phyloP scores from a whole-genome alignment of 30 jellyfish, hydroid and myxozoan species.

The Chrysaora quinquecirrha region DNA sequence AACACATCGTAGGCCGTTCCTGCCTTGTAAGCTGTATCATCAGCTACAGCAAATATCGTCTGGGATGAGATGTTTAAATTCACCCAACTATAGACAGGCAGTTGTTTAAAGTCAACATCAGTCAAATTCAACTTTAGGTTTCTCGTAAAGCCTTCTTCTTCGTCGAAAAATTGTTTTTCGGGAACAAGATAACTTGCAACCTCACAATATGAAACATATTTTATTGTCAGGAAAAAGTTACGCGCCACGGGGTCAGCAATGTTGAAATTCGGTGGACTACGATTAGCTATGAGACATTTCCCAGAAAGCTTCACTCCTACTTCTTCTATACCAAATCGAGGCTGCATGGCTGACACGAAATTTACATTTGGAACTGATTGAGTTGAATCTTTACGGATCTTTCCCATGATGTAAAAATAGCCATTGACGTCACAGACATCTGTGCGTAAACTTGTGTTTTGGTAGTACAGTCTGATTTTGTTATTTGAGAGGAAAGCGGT shows the following conservation, averaged over 20 bases:
- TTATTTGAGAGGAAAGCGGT: slow-evolving; percentile 43
- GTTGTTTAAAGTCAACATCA: slow-evolving; percentile 5
- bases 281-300: slow-evolving; percentile 48
- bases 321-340: slow-evolving; percentile 47
- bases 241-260: neutral
- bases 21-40: slow-evolving; percentile 9
- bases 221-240: neutral
- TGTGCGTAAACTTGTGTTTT: slow-evolving; percentile 62
- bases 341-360: slow-evolving; percentile 62
- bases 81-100: slow-evolving; percentile 49
- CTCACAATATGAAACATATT: slow-evolving; percentile 50
- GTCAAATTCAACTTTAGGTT: slow-evolving; percentile 42
- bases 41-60: slow-evolving; percentile 39
- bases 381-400: slow-evolving; percentile 24
- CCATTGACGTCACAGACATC: slow-evolving; percentile 64
- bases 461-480: slow-evolving; percentile 48
- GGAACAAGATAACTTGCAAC: slow-evolving; percentile 49
- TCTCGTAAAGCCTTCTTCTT: slow-evolving; percentile 88
- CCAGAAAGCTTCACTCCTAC: slow-evolving; percentile 36
- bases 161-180: slow-evolving; percentile 64
- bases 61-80: slow-evolving; percentile 30
- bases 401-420: slow-evolving; percentile 15
- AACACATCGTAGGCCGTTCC: neutral
- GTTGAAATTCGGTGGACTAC: slow-evolving; percentile 65
- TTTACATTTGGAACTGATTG: slow-evolving; percentile 28